phyloP scores from a whole-genome alignment of 2,113 vertebrate species.

The Xyliphius kryptos region DNA sequence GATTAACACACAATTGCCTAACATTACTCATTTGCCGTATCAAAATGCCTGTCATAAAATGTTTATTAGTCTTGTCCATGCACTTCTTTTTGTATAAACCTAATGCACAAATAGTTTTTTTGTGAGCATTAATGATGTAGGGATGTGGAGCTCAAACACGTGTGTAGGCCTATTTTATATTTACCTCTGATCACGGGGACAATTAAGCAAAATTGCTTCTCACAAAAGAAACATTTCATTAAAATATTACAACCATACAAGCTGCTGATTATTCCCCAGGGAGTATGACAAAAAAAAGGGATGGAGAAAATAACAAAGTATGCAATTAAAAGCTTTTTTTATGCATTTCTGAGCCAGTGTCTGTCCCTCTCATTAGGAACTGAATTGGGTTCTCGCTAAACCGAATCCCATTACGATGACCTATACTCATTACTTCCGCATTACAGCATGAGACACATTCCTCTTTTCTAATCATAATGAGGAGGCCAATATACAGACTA shows the following conservation, averaged over 20 bases:
- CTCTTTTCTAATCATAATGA: conserved; percentile 64
- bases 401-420: conserved; percentile 69
- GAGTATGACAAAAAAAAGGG: conserved; percentile 3
- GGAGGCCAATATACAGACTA: conserved; percentile 59
- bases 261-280: too few species aligned
- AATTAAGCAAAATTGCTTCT: too few species aligned
- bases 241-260: too few species aligned
- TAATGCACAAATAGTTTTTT: conserved; percentile 55
- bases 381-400: conserved; percentile 27
- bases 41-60: conserved; percentile 40
- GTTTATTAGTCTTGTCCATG: conserved; percentile 51
- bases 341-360: conserved; percentile 37
- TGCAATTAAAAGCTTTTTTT: conserved; percentile 36
- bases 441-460: conserved; percentile 58
- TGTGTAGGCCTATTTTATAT: conserved; percentile 1
- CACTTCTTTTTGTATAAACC: conserved; percentile 48
- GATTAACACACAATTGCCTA: too few species aligned
- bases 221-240: too few species aligned
- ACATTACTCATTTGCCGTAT: conserved; percentile 35
- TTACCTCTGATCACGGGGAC: conserved; percentile 33
- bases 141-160: too few species aligned
- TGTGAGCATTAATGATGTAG: too few species aligned
- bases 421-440: conserved; percentile 55
- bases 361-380: conserved; percentile 61
- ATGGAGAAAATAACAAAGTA: conserved; percentile 17